Conservation (phyloP, 2,888 invertebrate species). For the Plemyria rubiginata region DNA sequence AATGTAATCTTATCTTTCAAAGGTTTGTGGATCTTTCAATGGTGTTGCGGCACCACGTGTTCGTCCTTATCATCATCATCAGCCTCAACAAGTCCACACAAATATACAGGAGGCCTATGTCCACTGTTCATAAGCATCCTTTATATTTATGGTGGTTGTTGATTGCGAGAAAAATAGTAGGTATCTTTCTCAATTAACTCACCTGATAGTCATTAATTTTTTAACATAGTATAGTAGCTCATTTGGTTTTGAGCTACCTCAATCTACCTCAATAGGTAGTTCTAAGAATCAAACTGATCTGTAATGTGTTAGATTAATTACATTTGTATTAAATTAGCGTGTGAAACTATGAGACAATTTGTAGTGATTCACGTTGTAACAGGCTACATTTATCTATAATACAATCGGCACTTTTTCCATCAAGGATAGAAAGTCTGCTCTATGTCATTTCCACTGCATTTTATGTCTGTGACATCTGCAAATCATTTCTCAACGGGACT, state of each 20-base stretch:
- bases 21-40: conserved; percentile 68
- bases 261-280: no score
- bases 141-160: no score
- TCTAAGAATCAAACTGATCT: no score
- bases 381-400: background rate
- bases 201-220: no score
- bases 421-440: conserved; percentile 39
- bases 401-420: conserved; percentile 18
- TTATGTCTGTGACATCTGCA: conserved; percentile 36
- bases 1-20: conserved; percentile 74
- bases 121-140: no score
- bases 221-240: no score
- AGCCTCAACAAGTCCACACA: background rate
- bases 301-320: no score
- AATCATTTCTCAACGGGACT: conserved; percentile 19
- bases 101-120: no score
- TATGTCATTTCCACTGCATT: conserved; percentile 43
- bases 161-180: no score
- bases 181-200: no score
- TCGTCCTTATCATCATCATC: background rate
- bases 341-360: background rate
- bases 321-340: no score
- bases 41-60: conserved; percentile 64
- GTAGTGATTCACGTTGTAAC: background rate
- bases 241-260: no score